These are phyloP conservation scores for Lasioglossum oenotherae DNA, from an alignment of 2,888 invertebrate species.

Conservation along the genomic window DNA sequence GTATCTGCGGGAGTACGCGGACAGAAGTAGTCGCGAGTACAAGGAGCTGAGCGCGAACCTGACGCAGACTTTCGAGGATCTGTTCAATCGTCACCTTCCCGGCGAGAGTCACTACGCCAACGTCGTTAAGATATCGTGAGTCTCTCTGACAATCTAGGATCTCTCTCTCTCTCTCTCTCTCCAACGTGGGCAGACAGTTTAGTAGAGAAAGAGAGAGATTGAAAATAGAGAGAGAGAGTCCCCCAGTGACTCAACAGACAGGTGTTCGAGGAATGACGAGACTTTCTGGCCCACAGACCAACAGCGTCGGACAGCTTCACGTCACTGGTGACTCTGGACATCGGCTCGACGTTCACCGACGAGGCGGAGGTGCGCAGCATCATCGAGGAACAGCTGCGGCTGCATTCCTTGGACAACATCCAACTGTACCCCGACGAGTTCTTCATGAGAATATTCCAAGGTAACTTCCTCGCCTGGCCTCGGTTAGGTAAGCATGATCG, in stretches of 20 bases:
- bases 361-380: slow-evolving; percentile 85
- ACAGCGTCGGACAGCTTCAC: slow-evolving; percentile 87
- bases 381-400: slow-evolving; percentile 87
- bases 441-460: slow-evolving; percentile 86
- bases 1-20: slow-evolving; percentile 86
- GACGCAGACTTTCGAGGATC: slow-evolving; percentile 86
- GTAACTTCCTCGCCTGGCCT: slow-evolving; percentile 79
- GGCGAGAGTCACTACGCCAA: slow-evolving; percentile 83
- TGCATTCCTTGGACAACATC: slow-evolving; percentile 86
- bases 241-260: not conserved
- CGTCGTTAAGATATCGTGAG: slow-evolving; percentile 90
- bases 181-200: not conserved
- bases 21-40: slow-evolving; percentile 87
- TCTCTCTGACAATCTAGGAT: slow-evolving; percentile 61
- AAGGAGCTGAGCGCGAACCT: slow-evolving; percentile 87
- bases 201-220: not conserved
- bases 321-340: slow-evolving; percentile 89
- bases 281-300: slow-evolving; percentile 81
- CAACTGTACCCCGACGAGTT: slow-evolving; percentile 87
- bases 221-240: not conserved
- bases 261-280: not conserved
- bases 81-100: slow-evolving; percentile 84
- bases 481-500: slow-evolving; percentile 55
- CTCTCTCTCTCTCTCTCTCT: not conserved
- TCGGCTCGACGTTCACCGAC: slow-evolving; percentile 87